Conservation (phyloP, 2,113 vertebrate species). For the Cyphomyrus plagiostoma region DNA sequence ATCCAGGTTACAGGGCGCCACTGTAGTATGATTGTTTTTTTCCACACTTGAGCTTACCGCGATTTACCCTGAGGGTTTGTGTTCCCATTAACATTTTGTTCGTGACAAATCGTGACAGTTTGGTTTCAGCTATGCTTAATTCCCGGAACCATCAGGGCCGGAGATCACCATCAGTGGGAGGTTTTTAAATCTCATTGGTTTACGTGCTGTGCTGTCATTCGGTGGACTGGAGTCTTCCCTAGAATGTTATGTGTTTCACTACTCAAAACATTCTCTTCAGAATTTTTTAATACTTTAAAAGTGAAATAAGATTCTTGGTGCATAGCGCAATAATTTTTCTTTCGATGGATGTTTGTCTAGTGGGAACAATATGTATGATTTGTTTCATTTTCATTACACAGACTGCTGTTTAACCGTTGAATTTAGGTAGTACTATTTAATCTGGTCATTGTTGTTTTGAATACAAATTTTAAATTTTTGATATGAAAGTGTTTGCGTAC, state of each 20-base stretch:
- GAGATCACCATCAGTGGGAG: neutral
- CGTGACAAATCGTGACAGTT: neutral
- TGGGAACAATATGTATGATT: neutral
- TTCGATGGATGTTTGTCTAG: neutral
- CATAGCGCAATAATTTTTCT: neutral
- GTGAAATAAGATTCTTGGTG: neutral
- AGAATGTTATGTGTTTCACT: neutral
- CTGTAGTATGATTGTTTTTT: neutral
- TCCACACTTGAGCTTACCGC: neutral
- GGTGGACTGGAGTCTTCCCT: neutral
- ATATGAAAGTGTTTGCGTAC: neutral
- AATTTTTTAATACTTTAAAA: neutral
- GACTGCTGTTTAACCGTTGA: neutral
- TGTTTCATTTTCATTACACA: neutral
- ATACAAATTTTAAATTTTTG: neutral
- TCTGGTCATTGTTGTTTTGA: neutral
- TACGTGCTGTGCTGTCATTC: neutral
- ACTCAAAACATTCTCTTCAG: neutral
- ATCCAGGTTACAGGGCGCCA: neutral
- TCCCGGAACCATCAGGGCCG: neutral
- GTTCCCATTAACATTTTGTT: neutral
- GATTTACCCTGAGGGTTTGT: neutral
- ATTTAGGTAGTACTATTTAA: neutral
- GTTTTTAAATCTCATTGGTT: neutral
- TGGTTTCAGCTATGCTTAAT: neutral